phyloP scores from a whole-genome alignment of 2,888 invertebrate genomes.

The Horisme vitalbata region DNA sequence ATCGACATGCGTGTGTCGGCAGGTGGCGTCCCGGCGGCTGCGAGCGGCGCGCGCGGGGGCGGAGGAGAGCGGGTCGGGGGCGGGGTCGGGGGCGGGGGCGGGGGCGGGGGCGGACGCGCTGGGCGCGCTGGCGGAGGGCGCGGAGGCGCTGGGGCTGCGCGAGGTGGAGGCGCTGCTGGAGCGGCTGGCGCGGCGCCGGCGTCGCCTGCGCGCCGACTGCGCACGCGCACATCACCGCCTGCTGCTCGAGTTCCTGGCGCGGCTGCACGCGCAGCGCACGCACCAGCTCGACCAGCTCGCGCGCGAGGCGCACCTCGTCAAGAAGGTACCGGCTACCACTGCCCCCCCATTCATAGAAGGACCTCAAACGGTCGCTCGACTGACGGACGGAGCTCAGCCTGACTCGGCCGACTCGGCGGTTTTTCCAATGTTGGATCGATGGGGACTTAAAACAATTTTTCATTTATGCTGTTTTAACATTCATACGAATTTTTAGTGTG shows the following conservation, averaged over 20 bases:
- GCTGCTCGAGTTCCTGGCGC: slow-evolving; percentile 91
- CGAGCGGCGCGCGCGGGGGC: slow-evolving; percentile 41
- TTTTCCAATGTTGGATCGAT: too few species aligned
- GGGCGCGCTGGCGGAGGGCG: slow-evolving; percentile 47
- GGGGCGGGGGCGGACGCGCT: slow-evolving; percentile 61
- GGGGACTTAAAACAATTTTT: too few species aligned
- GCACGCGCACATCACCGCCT: slow-evolving; percentile 90
- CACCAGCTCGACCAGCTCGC: slow-evolving; percentile 81
- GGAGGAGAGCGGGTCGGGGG: slow-evolving; percentile 29
- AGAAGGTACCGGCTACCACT: slow-evolving; percentile 40
- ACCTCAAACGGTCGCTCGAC: too few species aligned
- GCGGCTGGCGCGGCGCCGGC: slow-evolving; percentile 89
- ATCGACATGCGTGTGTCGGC: too few species aligned
- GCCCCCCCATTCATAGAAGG: too few species aligned
- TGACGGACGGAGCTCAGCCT: neutral
- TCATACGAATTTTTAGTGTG: too few species aligned
- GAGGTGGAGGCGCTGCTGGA: slow-evolving; percentile 91
- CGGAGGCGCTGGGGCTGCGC: slow-evolving; percentile 91
- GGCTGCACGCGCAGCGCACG: slow-evolving; percentile 87
- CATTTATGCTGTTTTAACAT: too few species aligned
- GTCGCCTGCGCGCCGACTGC: slow-evolving; percentile 90
- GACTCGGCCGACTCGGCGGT: too few species aligned
- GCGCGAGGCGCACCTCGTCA: slow-evolving; percentile 89
- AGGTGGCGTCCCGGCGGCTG: slow-evolving; percentile 86
- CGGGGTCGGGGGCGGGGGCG: slow-evolving; percentile 79